Evolutionary conservation across 2,888 invertebrate species (phyloP).

Genomic region (Drosophila prolongata): DNA sequence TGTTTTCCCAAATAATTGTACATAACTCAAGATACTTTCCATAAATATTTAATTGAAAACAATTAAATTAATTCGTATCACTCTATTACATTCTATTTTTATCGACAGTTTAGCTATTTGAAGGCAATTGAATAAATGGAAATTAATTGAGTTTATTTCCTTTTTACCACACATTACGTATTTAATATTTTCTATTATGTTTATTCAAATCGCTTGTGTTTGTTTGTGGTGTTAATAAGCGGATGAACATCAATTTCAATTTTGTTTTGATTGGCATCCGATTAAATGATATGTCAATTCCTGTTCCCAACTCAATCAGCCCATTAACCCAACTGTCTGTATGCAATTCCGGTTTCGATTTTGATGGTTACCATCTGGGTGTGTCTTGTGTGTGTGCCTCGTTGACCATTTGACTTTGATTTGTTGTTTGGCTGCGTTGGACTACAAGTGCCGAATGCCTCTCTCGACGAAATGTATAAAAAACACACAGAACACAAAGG

Average conservation of each 20-base stretch:
- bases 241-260: slow-evolving; percentile 14
- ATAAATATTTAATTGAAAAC: background rate
- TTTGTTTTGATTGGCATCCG: slow-evolving; percentile 6
- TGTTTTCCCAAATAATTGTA: background rate
- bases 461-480: slow-evolving; percentile 1
- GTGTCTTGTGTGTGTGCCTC: slow-evolving; percentile 7
- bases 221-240: background rate
- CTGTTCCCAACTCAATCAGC: slow-evolving; percentile 20
- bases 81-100: no score
- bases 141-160: no score
- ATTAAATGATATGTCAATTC: slow-evolving; percentile 19
- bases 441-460: slow-evolving; percentile 18
- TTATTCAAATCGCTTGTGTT: background rate
- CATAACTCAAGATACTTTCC: background rate
- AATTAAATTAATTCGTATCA: background rate
- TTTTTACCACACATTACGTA: no score
- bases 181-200: background rate
- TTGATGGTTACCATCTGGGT: slow-evolving; percentile 4
- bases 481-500: slow-evolving; percentile 2
- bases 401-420: slow-evolving; percentile 66
- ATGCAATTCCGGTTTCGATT: background rate
- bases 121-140: no score
- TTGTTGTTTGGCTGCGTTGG: slow-evolving; percentile 31
- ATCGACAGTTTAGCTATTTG: no score
- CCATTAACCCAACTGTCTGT: slow-evolving; percentile 10